Percentiles rank a stretch among this genome's conserved stretches.
Evolutionary conservation across 2,797 vertebrate species (phyloP).

Genomic region (Betta splendens): DNA sequence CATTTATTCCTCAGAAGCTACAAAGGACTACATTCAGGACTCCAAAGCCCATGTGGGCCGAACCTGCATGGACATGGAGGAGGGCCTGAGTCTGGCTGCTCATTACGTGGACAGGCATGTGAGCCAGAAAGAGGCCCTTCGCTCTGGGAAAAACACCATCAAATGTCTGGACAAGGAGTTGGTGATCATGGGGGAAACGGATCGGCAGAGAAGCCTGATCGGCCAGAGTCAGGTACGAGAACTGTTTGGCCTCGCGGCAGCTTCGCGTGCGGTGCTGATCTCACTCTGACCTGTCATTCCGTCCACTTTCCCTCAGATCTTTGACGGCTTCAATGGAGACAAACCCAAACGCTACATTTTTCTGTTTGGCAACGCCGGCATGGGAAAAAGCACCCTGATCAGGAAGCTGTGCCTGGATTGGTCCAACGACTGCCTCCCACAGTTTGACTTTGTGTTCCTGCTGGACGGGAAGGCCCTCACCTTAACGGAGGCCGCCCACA

Average conservation of each 20-base stretch:
- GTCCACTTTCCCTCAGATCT: slow-evolving; percentile 59
- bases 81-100: slow-evolving; percentile 65
- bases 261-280: too few relatives aligned
- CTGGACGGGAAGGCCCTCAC: slow-evolving; percentile 82
- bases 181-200: slow-evolving; percentile 76
- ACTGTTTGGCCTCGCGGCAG: background rate
- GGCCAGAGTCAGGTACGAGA: slow-evolving; percentile 67
- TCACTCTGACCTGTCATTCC: background rate
- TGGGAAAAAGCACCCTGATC: slow-evolving; percentile 88
- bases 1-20: slow-evolving; percentile 73
- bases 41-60: slow-evolving; percentile 76
- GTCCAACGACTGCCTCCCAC: slow-evolving; percentile 81
- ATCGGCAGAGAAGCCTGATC: slow-evolving; percentile 71
- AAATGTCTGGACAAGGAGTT: slow-evolving; percentile 87
- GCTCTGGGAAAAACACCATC: slow-evolving; percentile 74
- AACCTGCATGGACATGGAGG: slow-evolving; percentile 65
- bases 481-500: slow-evolving; percentile 62
- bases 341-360: slow-evolving; percentile 80
- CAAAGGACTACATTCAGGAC: slow-evolving; percentile 73
- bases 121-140: slow-evolving; percentile 76
- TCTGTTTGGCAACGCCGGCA: slow-evolving; percentile 86
- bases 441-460: slow-evolving; percentile 90
- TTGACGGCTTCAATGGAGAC: slow-evolving; percentile 48
- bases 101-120: slow-evolving; percentile 82
- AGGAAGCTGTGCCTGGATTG: slow-evolving; percentile 87